Evolutionary conservation across 1,140 invertebrate genomes (phyloP).

Genomic region (Papilio machaon): DNA sequence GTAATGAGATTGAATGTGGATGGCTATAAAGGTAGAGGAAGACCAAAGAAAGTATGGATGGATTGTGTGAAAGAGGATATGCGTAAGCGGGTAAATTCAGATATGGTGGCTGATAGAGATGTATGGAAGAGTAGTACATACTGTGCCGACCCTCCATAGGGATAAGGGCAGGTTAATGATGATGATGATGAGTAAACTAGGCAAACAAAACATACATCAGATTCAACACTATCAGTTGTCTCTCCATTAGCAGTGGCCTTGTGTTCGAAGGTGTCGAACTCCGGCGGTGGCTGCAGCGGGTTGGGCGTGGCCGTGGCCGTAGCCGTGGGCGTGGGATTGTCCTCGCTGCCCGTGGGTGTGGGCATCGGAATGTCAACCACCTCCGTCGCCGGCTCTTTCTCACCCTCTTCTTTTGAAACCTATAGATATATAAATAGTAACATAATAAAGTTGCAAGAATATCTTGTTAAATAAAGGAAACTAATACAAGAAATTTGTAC

Average conservation of each 20-base stretch:
- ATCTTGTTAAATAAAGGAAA: neutral
- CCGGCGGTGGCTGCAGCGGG: slow-evolving; percentile 50
- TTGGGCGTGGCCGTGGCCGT: slow-evolving; percentile 69
- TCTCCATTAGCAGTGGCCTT: slow-evolving; percentile 49
- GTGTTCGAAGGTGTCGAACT: slow-evolving; percentile 32
- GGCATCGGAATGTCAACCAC: slow-evolving; percentile 86
- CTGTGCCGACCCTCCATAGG: too few species aligned
- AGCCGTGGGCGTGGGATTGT: slow-evolving; percentile 49
- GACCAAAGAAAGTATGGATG: too few species aligned
- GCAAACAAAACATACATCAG: slow-evolving; percentile 43
- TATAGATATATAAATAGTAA: slow-evolving; percentile 31
- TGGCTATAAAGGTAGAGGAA: too few species aligned
- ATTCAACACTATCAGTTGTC: slow-evolving; percentile 45
- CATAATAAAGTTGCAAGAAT: neutral
- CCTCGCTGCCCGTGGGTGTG: slow-evolving; percentile 37
- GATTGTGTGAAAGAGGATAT: too few species aligned
- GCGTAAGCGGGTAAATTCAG: too few species aligned
- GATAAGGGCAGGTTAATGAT: too few species aligned
- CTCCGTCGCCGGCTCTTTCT: slow-evolving; percentile 66
- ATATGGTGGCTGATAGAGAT: too few species aligned
- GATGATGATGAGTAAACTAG: too few species aligned
- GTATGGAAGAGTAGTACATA: too few species aligned
- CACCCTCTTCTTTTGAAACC: slow-evolving; percentile 67
- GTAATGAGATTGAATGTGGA: too few species aligned
- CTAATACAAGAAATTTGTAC: neutral